Percentiles rank a stretch among this genome's conserved stretches.
These are phyloP conservation scores for Lamproptera curius DNA, from an alignment of 2,888 invertebrate genomes.

Conservation along the genomic window DNA sequence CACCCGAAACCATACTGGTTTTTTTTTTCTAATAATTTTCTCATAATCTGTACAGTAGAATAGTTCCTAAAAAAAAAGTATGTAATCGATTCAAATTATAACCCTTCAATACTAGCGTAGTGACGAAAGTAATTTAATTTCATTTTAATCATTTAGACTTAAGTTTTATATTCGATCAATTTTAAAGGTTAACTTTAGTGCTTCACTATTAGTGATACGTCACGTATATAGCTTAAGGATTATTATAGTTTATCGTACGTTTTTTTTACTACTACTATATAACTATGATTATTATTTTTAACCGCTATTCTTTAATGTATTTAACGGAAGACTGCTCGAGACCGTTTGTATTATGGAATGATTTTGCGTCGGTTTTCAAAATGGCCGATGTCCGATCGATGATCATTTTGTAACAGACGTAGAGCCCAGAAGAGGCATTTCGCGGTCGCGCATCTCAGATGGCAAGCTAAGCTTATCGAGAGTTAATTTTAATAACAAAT, in stretches of 20 bases:
- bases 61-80: conserved; percentile 62
- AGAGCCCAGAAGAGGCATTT: conserved; percentile 65
- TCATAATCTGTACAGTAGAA: conserved; percentile 70
- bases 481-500: conserved; percentile 63
- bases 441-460: conserved; percentile 59
- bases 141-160: conserved; percentile 45
- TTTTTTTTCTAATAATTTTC: conserved; percentile 44
- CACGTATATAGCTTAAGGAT: too few relatives aligned
- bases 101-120: conserved; percentile 64
- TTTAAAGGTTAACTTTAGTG: conserved; percentile 48
- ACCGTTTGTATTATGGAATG: conserved; percentile 43
- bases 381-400: conserved; percentile 23
- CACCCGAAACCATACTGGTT: conserved; percentile 41
- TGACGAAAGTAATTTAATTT: conserved; percentile 51
- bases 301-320: conserved; percentile 50
- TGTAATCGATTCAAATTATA: conserved; percentile 73
- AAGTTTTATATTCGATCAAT: conserved; percentile 60
- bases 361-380: conserved; percentile 23
- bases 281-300: conserved; percentile 40
- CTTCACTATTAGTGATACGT: conserved; percentile 49
- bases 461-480: conserved; percentile 70
- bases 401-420: conserved; percentile 26
- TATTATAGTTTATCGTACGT: too few relatives aligned
- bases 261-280: too few relatives aligned
- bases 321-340: conserved; percentile 70